Base-by-base conservation (phyloP, 2,888 invertebrate species). In the Agrenia bidenticulata region DNA sequence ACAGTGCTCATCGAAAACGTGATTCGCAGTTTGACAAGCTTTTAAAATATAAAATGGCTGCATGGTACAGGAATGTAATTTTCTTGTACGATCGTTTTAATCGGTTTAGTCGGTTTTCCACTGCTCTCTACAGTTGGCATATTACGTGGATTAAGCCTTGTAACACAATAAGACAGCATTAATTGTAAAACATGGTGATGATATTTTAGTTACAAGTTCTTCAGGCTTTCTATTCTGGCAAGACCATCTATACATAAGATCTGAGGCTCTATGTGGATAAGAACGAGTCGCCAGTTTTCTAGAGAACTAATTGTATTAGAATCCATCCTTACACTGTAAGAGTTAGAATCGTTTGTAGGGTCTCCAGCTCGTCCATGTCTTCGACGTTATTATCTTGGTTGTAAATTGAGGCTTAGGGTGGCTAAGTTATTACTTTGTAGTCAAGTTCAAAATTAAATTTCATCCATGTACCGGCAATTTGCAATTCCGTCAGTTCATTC, bases 261-360 rank as follows among this genome's bases (percentile, higher is more conserved):
- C 53, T 67, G 69, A 23, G 69, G 67, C 1, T 69, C 17, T 1
- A 42, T 63, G 41, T 61, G 60, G 27, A 69, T 65, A 1, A 72
- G 21, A 61, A 72, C 59, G n/a, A 50, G 26, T 59, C 69, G 42
- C 58, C 62, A 65, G 17, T 65, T 23, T 11, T 61, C 65, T 11
- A 69, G 2, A 11, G 59, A 23, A 7, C 41, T 49, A 27, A 69
- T 57, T 53, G 69, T 66, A 60, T 72, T 72, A n/a, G 65, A 66
- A 15, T 58, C 41, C 2, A 72, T 61, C 32, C 56, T 56, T 2
- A 72, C 13, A 26, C 57, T 50, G 26, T 42, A 24, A 72, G 50
- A 26, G 55, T 45, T 2, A 63, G 15, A 4, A 67, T 23, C 13
- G 55, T 15, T 26, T 67, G 63, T 11, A 72, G 45, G 41, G 63